Evolutionary conservation across 2,113 vertebrate genomes (phyloP).

Genomic region (Scytalopus superciliaris): DNA sequence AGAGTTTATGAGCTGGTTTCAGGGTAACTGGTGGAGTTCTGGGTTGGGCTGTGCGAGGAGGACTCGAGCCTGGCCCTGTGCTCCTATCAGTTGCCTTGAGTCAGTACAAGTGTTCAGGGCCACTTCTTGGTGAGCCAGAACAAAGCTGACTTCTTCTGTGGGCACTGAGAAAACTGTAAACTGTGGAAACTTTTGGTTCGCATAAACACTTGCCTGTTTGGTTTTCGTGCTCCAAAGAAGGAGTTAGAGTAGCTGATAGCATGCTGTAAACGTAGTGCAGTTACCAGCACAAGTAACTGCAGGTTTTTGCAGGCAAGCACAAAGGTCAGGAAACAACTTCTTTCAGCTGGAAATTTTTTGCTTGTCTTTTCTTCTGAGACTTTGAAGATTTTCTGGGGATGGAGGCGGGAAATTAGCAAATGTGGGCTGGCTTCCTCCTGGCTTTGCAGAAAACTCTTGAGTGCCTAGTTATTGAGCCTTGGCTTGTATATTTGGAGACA

Average conservation of each 20-base stretch:
- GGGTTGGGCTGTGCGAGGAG: background rate
- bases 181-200: background rate
- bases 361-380: background rate
- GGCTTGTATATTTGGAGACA: background rate
- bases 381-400: background rate
- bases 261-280: background rate
- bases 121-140: fast-evolving
- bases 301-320: background rate
- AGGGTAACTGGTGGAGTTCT: background rate
- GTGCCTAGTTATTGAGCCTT: background rate
- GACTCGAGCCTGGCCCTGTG: background rate
- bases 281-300: background rate
- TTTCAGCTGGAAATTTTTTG: background rate
- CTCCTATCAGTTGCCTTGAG: background rate
- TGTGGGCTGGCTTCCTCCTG: background rate
- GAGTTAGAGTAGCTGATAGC: background rate
- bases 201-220: background rate
- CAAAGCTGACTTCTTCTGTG: background rate
- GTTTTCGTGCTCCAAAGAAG: background rate
- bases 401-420: background rate
- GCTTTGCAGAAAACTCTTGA: background rate
- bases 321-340: background rate
- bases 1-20: background rate
- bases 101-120: background rate
- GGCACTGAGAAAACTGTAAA: background rate